These are phyloP conservation scores for Pangasianodon hypophthalmus DNA, from an alignment of 2,113 vertebrate genomes.

Conservation along the genomic window DNA sequence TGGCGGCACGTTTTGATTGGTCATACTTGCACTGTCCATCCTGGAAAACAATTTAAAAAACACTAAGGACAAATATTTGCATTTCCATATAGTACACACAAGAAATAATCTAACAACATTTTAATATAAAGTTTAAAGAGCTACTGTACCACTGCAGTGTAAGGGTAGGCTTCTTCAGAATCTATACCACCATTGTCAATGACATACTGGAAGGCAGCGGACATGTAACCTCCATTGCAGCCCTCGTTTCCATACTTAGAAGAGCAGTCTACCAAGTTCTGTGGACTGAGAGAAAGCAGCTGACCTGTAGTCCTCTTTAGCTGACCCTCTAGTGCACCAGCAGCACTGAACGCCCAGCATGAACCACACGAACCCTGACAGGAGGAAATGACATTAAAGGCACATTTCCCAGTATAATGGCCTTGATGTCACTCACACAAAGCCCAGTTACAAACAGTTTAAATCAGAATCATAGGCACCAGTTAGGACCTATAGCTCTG, in stretches of 20 bases:
- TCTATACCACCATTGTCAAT: slow-evolving; percentile 77
- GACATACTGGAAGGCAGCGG: slow-evolving; percentile 71
- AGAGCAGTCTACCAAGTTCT: slow-evolving; percentile 80
- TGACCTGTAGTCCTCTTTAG: slow-evolving; percentile 70
- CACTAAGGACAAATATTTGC: too few relatives aligned
- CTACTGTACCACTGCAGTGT: slow-evolving; percentile 53
- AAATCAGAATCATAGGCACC: not conserved
- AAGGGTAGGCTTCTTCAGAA: slow-evolving; percentile 72
- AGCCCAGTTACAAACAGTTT: not conserved
- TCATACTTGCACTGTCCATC: slow-evolving; percentile 77
- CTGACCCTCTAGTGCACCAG: slow-evolving; percentile 78
- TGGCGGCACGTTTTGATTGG: slow-evolving; percentile 71
- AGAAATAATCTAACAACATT: not conserved
- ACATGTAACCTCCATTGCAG: slow-evolving; percentile 74
- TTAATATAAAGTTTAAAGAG: not conserved
- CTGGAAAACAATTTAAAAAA: slow-evolving; percentile 60
- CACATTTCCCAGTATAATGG: not conserved
- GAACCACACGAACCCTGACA: slow-evolving; percentile 74
- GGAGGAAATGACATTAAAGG: not conserved
- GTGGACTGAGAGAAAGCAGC: slow-evolving; percentile 75
- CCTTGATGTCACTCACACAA: not conserved
- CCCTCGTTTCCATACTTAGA: slow-evolving; percentile 72
- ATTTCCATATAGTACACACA: not conserved
- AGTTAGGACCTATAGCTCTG: not conserved
- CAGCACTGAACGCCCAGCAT: slow-evolving; percentile 81